phyloP scores from a whole-genome alignment of 2,113 vertebrate species.

The Sialia sialis region DNA sequence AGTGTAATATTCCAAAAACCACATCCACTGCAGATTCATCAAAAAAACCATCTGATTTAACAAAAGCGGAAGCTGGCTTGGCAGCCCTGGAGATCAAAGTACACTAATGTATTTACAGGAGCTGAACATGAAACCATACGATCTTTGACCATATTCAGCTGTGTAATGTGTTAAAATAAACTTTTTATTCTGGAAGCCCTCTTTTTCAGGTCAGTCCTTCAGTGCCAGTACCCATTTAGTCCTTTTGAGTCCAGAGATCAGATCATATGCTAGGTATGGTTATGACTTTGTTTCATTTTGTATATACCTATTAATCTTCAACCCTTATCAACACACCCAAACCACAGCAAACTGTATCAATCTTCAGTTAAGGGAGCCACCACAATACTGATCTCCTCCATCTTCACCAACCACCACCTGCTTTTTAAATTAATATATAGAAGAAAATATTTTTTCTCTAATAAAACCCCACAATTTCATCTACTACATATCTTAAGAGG shows the following conservation, averaged over 20 bases:
- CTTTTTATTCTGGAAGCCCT: not conserved
- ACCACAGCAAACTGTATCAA: not conserved
- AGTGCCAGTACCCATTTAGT: not conserved
- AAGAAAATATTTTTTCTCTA: not conserved
- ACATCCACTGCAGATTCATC: conserved; percentile 23
- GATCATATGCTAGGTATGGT: not conserved
- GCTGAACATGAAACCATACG: not conserved
- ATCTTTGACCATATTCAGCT: not conserved
- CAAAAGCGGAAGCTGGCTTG: not conserved
- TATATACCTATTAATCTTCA: not conserved
- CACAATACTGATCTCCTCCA: not conserved
- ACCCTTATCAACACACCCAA: not conserved
- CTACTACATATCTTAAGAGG: not conserved
- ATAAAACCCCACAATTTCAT: not conserved
- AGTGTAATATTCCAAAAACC: not conserved
- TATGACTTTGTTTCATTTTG: not conserved
- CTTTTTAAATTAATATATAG: not conserved
- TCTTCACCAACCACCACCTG: not conserved
- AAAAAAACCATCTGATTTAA: not conserved
- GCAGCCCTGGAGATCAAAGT: not conserved
- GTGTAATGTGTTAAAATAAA: not conserved
- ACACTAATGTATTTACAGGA: not conserved
- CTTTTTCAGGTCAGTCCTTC: not conserved
- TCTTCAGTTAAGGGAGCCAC: not conserved
- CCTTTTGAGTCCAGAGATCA: not conserved